Conservation (phyloP, 2,888 invertebrate genomes). For the Tenodera sinensis region DNA sequence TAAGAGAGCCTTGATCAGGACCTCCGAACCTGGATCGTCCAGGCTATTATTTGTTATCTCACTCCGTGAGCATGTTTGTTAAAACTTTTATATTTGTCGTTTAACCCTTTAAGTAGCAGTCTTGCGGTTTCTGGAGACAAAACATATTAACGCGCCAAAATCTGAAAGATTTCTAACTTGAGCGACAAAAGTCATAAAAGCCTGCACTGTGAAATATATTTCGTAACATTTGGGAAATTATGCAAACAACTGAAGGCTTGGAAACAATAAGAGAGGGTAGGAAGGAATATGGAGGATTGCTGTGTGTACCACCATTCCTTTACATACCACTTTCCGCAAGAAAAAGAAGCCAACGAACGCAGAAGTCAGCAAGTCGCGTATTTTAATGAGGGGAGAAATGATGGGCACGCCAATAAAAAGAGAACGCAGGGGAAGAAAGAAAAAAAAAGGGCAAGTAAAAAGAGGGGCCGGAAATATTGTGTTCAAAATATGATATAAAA, state of each 20-base stretch:
- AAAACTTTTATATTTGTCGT: no score
- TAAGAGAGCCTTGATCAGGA: no score
- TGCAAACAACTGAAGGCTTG: not conserved
- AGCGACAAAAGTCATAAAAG: no score
- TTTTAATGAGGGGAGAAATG: not conserved
- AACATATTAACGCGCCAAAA: no score
- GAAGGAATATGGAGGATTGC: not conserved
- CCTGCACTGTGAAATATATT: not conserved
- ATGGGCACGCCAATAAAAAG: not conserved
- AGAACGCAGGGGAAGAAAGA: not conserved
- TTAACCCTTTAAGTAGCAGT: no score
- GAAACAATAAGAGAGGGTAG: not conserved
- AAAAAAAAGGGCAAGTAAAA: not conserved
- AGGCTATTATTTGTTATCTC: no score
- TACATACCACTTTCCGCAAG: not conserved
- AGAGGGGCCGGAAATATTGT: not conserved
- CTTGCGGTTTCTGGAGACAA: no score
- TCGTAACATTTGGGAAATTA: not conserved
- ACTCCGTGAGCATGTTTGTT: no score
- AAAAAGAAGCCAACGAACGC: not conserved
- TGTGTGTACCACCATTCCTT: not conserved
- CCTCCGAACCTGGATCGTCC: no score
- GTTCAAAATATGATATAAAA: slow-evolving; percentile 6
- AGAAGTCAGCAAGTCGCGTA: not conserved
- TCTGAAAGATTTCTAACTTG: no score